Percentiles rank a stretch among this genome's conserved stretches.
These are phyloP conservation scores for Druceiella hillmani DNA, from an alignment of 2,888 invertebrate genomes.

Conservation along the genomic window DNA sequence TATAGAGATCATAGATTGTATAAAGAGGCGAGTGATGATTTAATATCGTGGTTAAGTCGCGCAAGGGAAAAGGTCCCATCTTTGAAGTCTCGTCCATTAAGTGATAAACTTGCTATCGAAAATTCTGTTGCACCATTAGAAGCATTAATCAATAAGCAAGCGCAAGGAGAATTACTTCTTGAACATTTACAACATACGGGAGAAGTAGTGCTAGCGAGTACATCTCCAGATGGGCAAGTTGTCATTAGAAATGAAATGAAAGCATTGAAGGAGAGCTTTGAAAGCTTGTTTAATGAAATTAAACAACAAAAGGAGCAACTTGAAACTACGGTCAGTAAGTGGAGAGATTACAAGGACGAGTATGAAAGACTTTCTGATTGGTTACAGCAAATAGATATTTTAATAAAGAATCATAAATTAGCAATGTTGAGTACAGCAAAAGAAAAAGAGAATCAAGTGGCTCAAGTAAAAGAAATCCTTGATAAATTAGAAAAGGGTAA, in stretches of 20 bases:
- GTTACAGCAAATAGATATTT: conserved; percentile 87
- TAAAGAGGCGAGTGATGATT: conserved; percentile 87
- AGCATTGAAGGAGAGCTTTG: conserved; percentile 78
- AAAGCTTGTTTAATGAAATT: conserved; percentile 79
- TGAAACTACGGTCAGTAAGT: conserved; percentile 74
- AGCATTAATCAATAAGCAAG: conserved; percentile 79
- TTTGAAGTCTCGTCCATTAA: conserved; percentile 74
- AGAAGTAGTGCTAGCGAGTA: conserved; percentile 79
- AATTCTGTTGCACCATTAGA: conserved; percentile 85
- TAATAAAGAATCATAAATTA: conserved; percentile 85
- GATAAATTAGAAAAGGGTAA: conserved; percentile 71
- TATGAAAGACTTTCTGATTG: conserved; percentile 88
- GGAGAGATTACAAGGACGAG: conserved; percentile 90
- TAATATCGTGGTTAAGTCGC: conserved; percentile 81
- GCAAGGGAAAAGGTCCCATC: conserved; percentile 87
- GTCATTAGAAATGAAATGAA: conserved; percentile 81
- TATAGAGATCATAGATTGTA: conserved; percentile 84
- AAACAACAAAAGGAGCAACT: conserved; percentile 79
- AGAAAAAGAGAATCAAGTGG: conserved; percentile 82
- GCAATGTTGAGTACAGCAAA: conserved; percentile 71
- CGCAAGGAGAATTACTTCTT: conserved; percentile 81
- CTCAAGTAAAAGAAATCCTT: conserved; percentile 73
- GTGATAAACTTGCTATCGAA: conserved; percentile 84
- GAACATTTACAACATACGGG: conserved; percentile 86
- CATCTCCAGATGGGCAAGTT: conserved; percentile 73